Evolutionary conservation across 2,113 vertebrate species (phyloP).

Genomic region (Phrynosoma blainvillii): DNA sequence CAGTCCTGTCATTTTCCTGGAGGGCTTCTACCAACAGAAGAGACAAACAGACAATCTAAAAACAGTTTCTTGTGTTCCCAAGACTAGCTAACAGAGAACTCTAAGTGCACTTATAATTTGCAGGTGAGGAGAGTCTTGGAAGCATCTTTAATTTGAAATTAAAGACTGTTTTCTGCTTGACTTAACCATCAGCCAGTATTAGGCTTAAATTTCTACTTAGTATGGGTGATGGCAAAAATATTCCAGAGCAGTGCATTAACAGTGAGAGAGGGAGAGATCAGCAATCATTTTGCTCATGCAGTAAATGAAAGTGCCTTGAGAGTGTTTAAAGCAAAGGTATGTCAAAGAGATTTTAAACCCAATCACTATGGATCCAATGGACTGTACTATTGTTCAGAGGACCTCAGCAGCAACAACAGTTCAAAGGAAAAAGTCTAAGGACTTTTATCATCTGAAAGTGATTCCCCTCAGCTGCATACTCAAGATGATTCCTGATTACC

Average conservation of each 20-base stretch:
- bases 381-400: background rate
- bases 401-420: accelerated
- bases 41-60: background rate
- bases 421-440: constrained; percentile 26
- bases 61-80: background rate
- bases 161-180: background rate
- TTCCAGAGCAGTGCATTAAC: constrained; percentile 57
- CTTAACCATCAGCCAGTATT: background rate
- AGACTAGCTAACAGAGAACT: background rate
- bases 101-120: background rate
- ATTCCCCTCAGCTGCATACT: constrained; percentile 3
- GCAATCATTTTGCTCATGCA: constrained; percentile 58
- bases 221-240: constrained; percentile 7
- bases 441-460: background rate
- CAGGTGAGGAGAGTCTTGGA: background rate
- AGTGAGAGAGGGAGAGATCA: background rate
- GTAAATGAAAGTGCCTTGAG: constrained; percentile 59
- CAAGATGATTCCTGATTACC: background rate
- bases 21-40: background rate
- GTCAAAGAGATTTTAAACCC: accelerated
- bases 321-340: constrained; percentile 1
- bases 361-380: background rate
- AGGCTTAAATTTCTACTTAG: background rate
- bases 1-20: background rate
- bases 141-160: background rate